Base-by-base conservation (phyloP, 2,113 vertebrate species). In the Dicrurus megarhynchus region DNA sequence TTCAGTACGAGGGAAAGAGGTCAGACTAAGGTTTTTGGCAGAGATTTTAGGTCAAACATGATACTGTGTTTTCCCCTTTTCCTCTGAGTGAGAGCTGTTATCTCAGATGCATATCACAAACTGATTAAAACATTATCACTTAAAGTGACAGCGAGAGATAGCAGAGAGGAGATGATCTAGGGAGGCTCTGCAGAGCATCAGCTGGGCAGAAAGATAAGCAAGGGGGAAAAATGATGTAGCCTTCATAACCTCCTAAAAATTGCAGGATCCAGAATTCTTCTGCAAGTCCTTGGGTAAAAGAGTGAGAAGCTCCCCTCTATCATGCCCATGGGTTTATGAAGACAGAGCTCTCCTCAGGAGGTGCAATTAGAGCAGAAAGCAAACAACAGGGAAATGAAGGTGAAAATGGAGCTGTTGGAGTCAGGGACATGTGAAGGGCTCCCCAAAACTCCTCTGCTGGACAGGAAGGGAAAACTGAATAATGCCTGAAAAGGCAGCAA, bases 71-170 rank as follows among this genome's bases (percentile, higher is more conserved):
- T 90, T 28, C 32, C n/a, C 6, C 18, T 76, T 60, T 64, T 42
- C 52, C 26, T 69, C 50, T 63, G 26, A 85, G 70, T 53, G 37
- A 83, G 78, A 95, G 50, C 13, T 59, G 23, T 83, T 89, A 77
- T 47, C 63, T 70, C 42, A 70, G 55, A 81, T 52, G 35, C 39
- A 47, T 28, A 79, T 11, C 21, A 12, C 69, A 93, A 94, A 90
- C 63, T 81, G 84, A 93, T 89, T 86, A 87, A 91, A 94, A 70
- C 27, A 52, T 84, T 90, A 47, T 22, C 46, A 83, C 76, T 85
- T 85, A 69, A 94, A 87, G 19, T 70, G 67, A 52, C 19, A 81
- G 20, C 2, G 9, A 77, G 37, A 55, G 49, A 49, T 13, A 21
- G 13, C 17, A 70, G 56, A 23, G 32, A 55, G 39, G 30, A 77